Evolutionary conservation across 2,113 vertebrate species (phyloP), one percentile per base, ranked within the genome.

Genomic region (Leptosomus discolor): DNA sequence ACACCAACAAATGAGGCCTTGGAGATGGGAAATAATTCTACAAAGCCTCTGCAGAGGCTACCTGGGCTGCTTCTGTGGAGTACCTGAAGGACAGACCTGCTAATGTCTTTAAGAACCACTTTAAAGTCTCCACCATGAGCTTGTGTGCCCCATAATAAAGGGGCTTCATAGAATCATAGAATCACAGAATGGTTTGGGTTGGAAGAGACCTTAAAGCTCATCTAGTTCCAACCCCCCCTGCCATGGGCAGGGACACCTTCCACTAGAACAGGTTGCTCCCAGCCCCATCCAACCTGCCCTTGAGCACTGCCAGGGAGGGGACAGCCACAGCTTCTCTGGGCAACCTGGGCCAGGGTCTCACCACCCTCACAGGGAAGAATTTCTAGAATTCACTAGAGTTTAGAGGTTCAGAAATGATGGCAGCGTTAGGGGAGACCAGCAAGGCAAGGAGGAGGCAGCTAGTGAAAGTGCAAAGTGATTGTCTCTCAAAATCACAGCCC

Each of bases 81-180:
- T 12, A 15, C 18, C 23, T 83, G 61, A 65, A 53, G 15, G 27
- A 34, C 21, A 71, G 7, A 8, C 36, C 30, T 56, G 24, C 5
- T 88, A 2, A 15, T 36, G 3, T 13, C 16, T 67, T 19, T 26
- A 74, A 82, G 57, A 54, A 32, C 0, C 9, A 24, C 17, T 57
- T 82, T 13, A 12, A 65, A 48, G 2, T 11, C 23, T 91, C 30
- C 27, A 32, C 4, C 7, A 8, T 17, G 46, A 43, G 18, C 26
- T 71, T 58, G 6, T 61, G 12, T 2, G 1, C 5, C 15, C 48
- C 0, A 0, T n/a, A 41, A 56, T 34, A 75, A 48, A 34, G 8
- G 16, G 18, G 17, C 2, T 69, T 56, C 61, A 41, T 30, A 20
- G 27, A 41, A 64, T 24, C 64, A 67, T 6, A 34, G 27, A 30